Base-by-base conservation (phyloP, 2,888 invertebrate genomes). In the Vanessa cardui region DNA sequence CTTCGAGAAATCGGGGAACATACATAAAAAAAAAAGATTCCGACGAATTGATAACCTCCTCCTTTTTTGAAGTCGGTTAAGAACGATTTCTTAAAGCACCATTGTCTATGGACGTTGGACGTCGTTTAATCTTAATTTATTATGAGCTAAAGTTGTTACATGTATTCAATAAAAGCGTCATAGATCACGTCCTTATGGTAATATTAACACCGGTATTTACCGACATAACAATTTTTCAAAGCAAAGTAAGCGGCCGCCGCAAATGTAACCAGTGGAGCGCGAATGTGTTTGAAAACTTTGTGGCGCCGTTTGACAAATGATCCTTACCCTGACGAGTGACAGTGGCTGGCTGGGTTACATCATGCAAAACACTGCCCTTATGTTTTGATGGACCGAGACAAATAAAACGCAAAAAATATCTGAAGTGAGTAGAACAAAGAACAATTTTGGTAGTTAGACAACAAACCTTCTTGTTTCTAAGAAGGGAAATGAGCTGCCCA, bases 221-320 rank as follows among this genome's bases (percentile, higher is more conserved):
- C 68, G 58, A 44, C 47, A 39, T 62, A 64, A 66, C 68, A 52
- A 73, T 73, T 71, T 73, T 68, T 73, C 72, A 69, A 65, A 67
- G 71, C 64, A 62, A 66, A 71, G 58, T 46, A 62, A 65, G 60
- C 60, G 58, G 60, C 63, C 54, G 65, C 72, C 59, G 62, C 71
- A 52, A 71, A 63, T 71, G 60, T 71, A 66, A 58, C 66, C 66
- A 54, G 18, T 58, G 64, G 56, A 59, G 71, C 66, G 68, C 56
- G 66, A 54, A 56, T 62, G 59, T 67, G 58, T 67, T 64, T 47
- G 62, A 50, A 66, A 56, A 71, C 64, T 71, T 69, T 67, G 67
- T 50, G 68, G 62, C 64, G 68, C 58, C 64, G 66, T 52, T 56
- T 73, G 72, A 74, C 69, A 69, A 72, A 73, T 69, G 71, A 73